Base-by-base conservation (phyloP, 1,140 invertebrate species). In the Ditylenchus dipsaci region DNA sequence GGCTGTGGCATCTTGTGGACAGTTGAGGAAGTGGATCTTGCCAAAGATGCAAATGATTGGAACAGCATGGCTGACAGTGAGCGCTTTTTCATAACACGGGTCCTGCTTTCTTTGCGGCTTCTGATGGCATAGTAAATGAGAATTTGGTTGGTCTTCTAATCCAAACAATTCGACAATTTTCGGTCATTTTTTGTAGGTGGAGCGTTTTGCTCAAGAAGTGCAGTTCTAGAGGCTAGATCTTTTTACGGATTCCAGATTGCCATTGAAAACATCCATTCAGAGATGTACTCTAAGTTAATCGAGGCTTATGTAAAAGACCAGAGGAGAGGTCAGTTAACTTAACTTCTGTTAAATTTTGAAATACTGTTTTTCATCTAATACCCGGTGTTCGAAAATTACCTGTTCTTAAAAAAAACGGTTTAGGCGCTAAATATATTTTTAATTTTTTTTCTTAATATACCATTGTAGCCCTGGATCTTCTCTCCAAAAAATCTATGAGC, bases 241-340 rank as follows among this genome's bases (percentile, higher is more conserved):
- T 99, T 99, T 83, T 99, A 99, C 85, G 94, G 95, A 0, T 98
- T 98, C 80, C 96, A 99, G 86, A 93, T 99, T 69, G 93, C 94
- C 1, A 98, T 99, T 88, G 96, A 99, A 85, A 99, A 99, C 87
- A 90, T 99, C 23, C 96, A 99, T 83, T 97, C 94, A 5, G 96
- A 99, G 87, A 99, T 98, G 95, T 99, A 99, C 84, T 95, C 92
- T 67, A 86, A 96, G 43, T 87, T 99, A 0, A 98, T 99, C 80
- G 93, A 99, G 76, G 96, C 95, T 0, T 98, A 97, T 79, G 91
- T 98, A 69, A 88, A 87, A 63, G 92, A 97, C 86, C 89, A 0
- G 85, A 87, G 67, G 88, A 97, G 85, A 90, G 90, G 33, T 38
- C 11, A 38, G 33, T 38, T 38, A n/a, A n/a, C n/a, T n/a, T n/a